Base-by-base conservation (phyloP, 2,797 vertebrate genomes). In the Enteromius afrohamiltoni region DNA sequence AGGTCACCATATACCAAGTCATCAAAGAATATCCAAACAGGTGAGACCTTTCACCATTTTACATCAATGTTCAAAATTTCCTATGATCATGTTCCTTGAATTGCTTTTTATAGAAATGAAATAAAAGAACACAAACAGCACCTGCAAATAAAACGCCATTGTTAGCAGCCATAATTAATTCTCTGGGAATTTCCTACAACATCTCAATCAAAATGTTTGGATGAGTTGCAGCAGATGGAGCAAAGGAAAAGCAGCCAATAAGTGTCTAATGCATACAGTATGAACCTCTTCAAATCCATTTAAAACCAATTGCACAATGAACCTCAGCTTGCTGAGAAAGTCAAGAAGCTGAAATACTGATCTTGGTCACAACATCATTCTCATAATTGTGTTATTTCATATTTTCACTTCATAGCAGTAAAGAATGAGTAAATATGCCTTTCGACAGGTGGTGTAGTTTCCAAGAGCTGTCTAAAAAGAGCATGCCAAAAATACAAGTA, bases 1-100 rank as follows among this genome's bases (percentile, higher is more conserved):
- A 96, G 92, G 97, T 99, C 78, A 95, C 96, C 85, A 95, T 99
- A 83, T 97, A 98, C 90, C 98, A 99, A 92, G 98, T 98, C 94
- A 96, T 96, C 92, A 98, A 97, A 91, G 98, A 99, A 89, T 96
- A 98, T 87, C 92, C 94, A 74, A 97, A 98, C 92, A 98, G 96
- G 98, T 99, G 94, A 91, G 95, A 90, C n/a, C 4, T 55, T 69
- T 17, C 14, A 17, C 1, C n/a, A 10, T 77, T 42, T 60, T 68
- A 16, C 45, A 10, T 40, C 8, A 49, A 6, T 9, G 2, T 45
- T 42, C 23, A 26, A 13, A 42, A 40, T 40, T 55, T 23, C 11
- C 14, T 31, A 16, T 4, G 49, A 53, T n/a, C 49, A 21, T 17
- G 6, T 31, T 51, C 16, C 10, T 31, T 31, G 13, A 31, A 16